These are phyloP conservation scores for Hartigia nigra DNA, from an alignment of 2,888 invertebrate species.

Conservation along the genomic window DNA sequence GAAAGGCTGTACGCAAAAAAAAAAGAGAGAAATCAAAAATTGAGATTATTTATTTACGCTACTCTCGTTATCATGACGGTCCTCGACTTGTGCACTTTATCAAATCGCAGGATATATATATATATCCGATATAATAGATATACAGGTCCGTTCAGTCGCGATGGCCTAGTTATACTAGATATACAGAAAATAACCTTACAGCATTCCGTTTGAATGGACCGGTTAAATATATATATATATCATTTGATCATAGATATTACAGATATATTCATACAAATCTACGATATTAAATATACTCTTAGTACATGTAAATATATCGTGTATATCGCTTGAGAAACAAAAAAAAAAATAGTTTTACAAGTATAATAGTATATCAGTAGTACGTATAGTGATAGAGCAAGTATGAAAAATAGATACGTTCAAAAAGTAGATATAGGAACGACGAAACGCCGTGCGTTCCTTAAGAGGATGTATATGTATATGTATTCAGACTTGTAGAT, in stretches of 20 bases:
- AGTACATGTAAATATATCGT: not conserved
- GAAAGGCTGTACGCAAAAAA: conserved; percentile 3
- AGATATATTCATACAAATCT: not conserved
- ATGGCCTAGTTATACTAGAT: not conserved
- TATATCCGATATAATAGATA: not conserved
- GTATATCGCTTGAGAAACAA: not conserved
- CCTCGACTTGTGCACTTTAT: not conserved
- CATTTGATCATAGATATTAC: not conserved
- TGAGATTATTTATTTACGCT: not conserved
- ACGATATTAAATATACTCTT: not conserved
- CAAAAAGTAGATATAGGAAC: not conserved
- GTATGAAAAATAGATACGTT: not conserved
- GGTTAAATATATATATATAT: not conserved
- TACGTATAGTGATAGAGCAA: not conserved
- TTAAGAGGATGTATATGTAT: not conserved
- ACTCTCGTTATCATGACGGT: not conserved
- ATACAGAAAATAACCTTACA: not conserved
- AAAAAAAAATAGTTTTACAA: not conserved
- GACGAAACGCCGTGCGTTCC: not conserved
- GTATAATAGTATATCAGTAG: not conserved
- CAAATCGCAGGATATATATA: not conserved
- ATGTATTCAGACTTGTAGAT: not conserved
- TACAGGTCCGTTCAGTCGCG: not conserved
- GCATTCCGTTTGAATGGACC: not conserved
- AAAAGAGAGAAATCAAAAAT: not conserved